Conservation (phyloP, 2,888 invertebrate species). For the Oscheius onirici region DNA sequence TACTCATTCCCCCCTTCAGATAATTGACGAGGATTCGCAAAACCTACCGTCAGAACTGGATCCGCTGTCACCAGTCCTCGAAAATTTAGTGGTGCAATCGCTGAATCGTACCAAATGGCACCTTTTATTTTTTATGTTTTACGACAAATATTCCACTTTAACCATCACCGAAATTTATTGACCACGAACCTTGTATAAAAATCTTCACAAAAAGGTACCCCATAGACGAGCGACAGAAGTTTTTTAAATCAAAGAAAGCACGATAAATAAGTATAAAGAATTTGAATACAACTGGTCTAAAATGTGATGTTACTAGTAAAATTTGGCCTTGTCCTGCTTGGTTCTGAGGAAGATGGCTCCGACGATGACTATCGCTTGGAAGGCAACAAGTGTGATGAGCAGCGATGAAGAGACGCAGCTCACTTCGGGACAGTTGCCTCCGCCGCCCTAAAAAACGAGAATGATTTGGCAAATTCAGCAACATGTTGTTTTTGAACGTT, state of each 20-base stretch:
- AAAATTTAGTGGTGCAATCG: background rate
- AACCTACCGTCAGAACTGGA: background rate
- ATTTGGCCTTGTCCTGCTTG: constrained; percentile 69
- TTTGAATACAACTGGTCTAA: background rate
- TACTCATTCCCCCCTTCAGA: background rate
- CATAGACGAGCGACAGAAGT: constrained; percentile 14
- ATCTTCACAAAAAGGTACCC: constrained; percentile 19
- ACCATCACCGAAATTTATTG: constrained; percentile 9
- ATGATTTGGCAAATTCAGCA: too few relatives aligned
- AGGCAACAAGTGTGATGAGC: constrained; percentile 58
- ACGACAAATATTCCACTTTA: too few relatives aligned
- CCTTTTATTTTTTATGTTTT: too few relatives aligned
- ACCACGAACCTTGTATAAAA: constrained; percentile 14
- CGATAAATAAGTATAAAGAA: constrained; percentile 2
- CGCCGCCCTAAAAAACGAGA: constrained; percentile 15
- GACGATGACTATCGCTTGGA: constrained; percentile 64
- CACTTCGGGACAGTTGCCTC: constrained; percentile 41
- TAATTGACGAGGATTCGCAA: background rate
- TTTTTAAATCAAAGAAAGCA: constrained; percentile 5
- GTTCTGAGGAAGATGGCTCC: constrained; percentile 65
- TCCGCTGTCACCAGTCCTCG: constrained; percentile 1
- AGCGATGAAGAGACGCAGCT: constrained; percentile 59
- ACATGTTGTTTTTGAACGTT: too few relatives aligned
- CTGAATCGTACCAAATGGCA: constrained; percentile 1
- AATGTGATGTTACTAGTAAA: constrained; percentile 53